Evolutionary conservation across 2,113 vertebrate species (phyloP).

Genomic region (Hucho hucho): DNA sequence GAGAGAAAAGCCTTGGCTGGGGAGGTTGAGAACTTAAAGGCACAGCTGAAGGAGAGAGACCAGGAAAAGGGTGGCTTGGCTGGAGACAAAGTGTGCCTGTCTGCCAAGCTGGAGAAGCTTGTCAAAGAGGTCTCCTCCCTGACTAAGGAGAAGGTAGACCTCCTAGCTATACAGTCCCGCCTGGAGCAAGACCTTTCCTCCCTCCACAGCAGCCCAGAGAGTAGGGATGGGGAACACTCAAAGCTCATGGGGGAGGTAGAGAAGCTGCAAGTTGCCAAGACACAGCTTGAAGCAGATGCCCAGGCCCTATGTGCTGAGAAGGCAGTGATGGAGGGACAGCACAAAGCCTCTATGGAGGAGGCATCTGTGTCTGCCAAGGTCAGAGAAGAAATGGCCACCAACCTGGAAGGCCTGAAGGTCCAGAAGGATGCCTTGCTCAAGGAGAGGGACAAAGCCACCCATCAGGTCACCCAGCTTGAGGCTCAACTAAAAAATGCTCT

Average conservation of each 20-base stretch:
- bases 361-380: slow-evolving; percentile 26
- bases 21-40: slow-evolving; percentile 68
- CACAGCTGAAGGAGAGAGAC: slow-evolving; percentile 58
- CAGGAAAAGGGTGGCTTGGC: slow-evolving; percentile 67
- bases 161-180: slow-evolving; percentile 60
- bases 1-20: slow-evolving; percentile 70
- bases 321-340: slow-evolving; percentile 53
- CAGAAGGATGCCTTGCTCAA: slow-evolving; percentile 66
- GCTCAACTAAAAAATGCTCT: slow-evolving; percentile 81
- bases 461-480: slow-evolving; percentile 81
- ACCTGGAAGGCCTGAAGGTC: slow-evolving; percentile 69
- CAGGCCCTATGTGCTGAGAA: slow-evolving; percentile 71
- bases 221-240: slow-evolving; percentile 53
- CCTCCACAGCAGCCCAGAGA: slow-evolving; percentile 61
- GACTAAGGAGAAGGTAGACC: slow-evolving; percentile 69
- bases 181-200: slow-evolving; percentile 69
- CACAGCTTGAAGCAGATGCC: slow-evolving; percentile 59
- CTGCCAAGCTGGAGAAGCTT: slow-evolving; percentile 63
- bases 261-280: slow-evolving; percentile 57
- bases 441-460: slow-evolving; percentile 77
- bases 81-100: slow-evolving; percentile 63
- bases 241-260: slow-evolving; percentile 61
- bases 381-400: slow-evolving; percentile 74
- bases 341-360: slow-evolving; percentile 40
- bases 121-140: slow-evolving; percentile 60